Evolutionary conservation across 2,888 invertebrate genomes (phyloP), one percentile per base, ranked within the genome.

Genomic region (Scelioninae gen. 2): DNA sequence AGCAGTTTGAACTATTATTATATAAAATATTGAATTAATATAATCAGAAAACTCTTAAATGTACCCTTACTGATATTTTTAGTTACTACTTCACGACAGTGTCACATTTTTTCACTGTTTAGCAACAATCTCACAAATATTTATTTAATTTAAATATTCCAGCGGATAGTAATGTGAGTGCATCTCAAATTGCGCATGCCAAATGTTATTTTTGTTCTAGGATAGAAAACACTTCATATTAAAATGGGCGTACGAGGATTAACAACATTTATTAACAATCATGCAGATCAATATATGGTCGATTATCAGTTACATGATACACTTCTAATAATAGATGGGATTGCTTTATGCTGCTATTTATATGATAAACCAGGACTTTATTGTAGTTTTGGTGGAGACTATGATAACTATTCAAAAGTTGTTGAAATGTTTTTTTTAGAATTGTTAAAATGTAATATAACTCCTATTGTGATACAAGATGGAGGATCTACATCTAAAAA

Each of bases 341-440:
- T 92, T 81, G 92, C 92, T 81, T 83, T 96, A 52, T n/a, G n/a
- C n/a, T n/a, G 91, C 91, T 41, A 91, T 95, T 1, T 95, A 93
- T 81, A 88, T 88, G 76, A 87, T 88, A 76, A 88, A 91, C 55
- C 89, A n/a, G n/a, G 89, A 75, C 89, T 89, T 71, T 89, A 90
- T 79, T 91, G 92, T 46, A 92, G 92, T 2, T 96, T 95, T 83
- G 95, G 95, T 1, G 96, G 96, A 0, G 95, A 96, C 83, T 95
- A 95, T 81, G 94, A 95, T 80, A 90, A 90, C 74, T 94, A 90
- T 83, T 91, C 91, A n/a, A 85, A 89, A 6, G 87, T 88, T 11
- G 88, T 93, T 0, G 86, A 88, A 35, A 87, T 89, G 50, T 95
- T 95, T 82, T 94, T 96, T 77, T 88, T 90, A 46, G 87, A 90